Evolutionary conservation across 2,797 vertebrate genomes (phyloP).

Genomic region (Scyliorhinus canicula): DNA sequence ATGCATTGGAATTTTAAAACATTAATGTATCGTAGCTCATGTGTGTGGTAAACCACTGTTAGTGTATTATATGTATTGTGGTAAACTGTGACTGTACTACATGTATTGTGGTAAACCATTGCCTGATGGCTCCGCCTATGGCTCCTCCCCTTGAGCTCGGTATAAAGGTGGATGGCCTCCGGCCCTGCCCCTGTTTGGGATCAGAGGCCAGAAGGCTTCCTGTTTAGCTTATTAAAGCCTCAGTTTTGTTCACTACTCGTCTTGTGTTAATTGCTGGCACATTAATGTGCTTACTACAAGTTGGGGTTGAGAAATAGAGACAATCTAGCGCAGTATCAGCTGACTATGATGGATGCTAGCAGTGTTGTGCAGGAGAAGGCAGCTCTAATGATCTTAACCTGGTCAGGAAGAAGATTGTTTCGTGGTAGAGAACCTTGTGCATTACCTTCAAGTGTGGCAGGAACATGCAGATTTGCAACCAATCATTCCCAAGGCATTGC

Average conservation of each 20-base stretch:
- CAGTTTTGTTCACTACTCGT: no score
- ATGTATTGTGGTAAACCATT: no score
- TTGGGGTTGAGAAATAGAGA: not conserved
- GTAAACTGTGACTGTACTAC: no score
- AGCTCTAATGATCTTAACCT: not conserved
- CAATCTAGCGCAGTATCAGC: not conserved
- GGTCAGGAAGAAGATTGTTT: not conserved
- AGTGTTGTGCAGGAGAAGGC: not conserved
- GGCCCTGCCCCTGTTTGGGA: no score
- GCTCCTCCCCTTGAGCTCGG: no score
- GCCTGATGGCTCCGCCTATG: no score
- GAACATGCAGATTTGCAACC: not conserved
- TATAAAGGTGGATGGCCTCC: no score
- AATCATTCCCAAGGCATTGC: not conserved
- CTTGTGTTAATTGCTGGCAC: no score
- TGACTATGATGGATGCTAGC: not conserved
- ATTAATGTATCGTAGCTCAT: not conserved
- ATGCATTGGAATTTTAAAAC: not conserved
- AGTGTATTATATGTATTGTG: no score
- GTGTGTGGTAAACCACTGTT: no score
- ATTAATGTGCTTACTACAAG: not conserved
- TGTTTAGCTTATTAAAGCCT: no score
- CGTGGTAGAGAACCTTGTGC: not conserved
- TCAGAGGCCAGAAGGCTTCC: no score
- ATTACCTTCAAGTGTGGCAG: not conserved